Evolutionary conservation across 2,113 vertebrate species (phyloP).

Genomic region (Rissa tridactyla): DNA sequence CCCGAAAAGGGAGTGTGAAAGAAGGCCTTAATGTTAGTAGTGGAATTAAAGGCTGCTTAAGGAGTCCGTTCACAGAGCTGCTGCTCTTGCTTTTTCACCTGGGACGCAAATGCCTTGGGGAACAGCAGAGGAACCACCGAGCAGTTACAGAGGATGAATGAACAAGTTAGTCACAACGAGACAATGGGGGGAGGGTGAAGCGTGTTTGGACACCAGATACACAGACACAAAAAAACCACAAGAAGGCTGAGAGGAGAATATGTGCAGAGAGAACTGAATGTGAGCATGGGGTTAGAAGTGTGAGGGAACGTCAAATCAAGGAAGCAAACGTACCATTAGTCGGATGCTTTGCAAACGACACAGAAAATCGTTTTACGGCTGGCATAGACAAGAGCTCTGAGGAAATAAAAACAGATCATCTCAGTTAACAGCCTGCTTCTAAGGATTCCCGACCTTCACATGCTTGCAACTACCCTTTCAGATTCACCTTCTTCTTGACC

Average conservation of each 20-base stretch:
- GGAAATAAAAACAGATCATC: conserved; percentile 95
- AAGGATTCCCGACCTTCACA: neutral
- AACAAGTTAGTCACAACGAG: neutral
- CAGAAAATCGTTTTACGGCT: conserved; percentile 99
- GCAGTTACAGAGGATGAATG: neutral
- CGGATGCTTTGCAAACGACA: conserved; percentile 99
- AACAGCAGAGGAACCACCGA: neutral
- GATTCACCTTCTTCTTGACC: neutral
- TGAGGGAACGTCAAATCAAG: conserved; percentile 84
- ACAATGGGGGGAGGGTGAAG: conserved; percentile 7
- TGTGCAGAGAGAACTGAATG: conserved; percentile 57
- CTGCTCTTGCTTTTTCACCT: neutral
- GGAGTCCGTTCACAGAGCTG: neutral
- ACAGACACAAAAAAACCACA: conserved; percentile 12
- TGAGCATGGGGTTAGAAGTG: conserved; percentile 69
- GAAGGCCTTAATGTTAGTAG: neutral
- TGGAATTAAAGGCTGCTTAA: neutral
- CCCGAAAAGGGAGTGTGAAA: accelerated
- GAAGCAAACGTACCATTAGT: conserved; percentile 99
- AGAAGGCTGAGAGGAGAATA: conserved; percentile 17
- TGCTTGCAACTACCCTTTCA: neutral
- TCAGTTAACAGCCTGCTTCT: conserved; percentile 77
- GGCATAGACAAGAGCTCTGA: conserved; percentile 99
- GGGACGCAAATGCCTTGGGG: neutral
- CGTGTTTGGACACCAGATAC: conserved; percentile 18